Evolutionary conservation across 2,888 invertebrate species (phyloP), one percentile per base, ranked within the genome.

Genomic region (Dexiosoma caninum): DNA sequence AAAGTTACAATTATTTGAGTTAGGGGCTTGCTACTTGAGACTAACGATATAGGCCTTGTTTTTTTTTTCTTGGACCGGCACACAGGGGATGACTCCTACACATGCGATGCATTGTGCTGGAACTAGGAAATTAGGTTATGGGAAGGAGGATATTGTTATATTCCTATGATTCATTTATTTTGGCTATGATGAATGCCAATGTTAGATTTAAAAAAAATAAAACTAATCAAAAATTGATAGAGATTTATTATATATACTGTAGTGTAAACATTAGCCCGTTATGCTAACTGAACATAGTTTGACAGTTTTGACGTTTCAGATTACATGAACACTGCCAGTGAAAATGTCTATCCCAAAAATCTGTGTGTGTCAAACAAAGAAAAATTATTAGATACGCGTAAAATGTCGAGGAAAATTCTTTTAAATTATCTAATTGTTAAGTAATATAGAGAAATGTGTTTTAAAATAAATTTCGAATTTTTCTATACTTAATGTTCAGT

Each of bases 371-470:
- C 67, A 67, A 74, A 59, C 32, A 19, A 53, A 62, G 60, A 78
- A 78, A 78, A 78, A 46, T 53, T 70, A 16, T 59, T 21, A 49
- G 55, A 74, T 53, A 59, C 57, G 69, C 49, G 66, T 66, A 71
- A 76, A 77, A 72, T 77, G 77, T 77, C 57, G 51, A 69, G 37
- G 67, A 70, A 62, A 64, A 49, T 59, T 59, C 30, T 53, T 51
- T 21, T 40, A 72, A 72, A 44, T 44, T 21, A 1, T 14, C 23
- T 23, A n/a, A 21, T 21, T 57, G 14, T 9, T 53, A 49, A 46
- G 44, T 57, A 59, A 14, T 49, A 2, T 32, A 27, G 23, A 77
- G n/a, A 69, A 77, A 81, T 77, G 81, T 37, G 37, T 77, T 74
- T 16, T 69, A 72, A 69, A 16, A 46, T 69, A 44, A 69, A 57